Percentiles rank a stretch among this genome's conserved stretches.
phyloP scores from a whole-genome alignment of 2,888 invertebrate species.

The Aphodius granarius region DNA sequence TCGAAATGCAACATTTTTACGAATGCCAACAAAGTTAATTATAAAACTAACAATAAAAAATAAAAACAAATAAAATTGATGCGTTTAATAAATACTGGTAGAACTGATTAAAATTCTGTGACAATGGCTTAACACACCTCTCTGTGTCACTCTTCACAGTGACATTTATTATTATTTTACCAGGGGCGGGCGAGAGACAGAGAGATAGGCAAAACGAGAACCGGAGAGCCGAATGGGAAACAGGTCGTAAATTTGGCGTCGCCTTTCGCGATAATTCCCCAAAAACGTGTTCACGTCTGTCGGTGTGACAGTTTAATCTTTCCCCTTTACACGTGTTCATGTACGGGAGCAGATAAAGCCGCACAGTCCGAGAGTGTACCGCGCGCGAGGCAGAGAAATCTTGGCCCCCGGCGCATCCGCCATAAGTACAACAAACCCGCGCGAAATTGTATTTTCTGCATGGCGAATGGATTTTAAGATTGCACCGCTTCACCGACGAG shows the following conservation, averaged over 20 bases:
- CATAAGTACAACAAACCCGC: neutral
- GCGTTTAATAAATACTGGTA: neutral
- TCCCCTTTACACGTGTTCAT: constrained; percentile 10
- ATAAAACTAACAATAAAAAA: neutral
- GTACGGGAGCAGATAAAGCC: constrained; percentile 4
- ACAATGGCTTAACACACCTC: neutral
- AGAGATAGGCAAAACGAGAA: neutral
- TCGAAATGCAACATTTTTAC: neutral
- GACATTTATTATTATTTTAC: constrained; percentile 3
- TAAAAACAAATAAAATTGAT: neutral
- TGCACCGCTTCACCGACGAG: neutral
- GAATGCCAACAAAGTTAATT: neutral
- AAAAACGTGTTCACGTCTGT: constrained; percentile 1
- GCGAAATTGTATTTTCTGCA: neutral
- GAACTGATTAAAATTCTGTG: neutral
- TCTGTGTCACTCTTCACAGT: neutral
- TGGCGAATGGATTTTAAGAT: constrained; percentile 4
- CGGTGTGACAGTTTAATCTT: constrained; percentile 10
- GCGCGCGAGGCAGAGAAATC: neutral
- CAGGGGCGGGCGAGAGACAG: neutral
- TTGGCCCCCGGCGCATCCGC: neutral
- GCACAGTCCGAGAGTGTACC: neutral
- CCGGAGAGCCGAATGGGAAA: neutral
- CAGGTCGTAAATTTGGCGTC: neutral
- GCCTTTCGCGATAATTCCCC: constrained; percentile 3